Conservation (phyloP, 2,888 invertebrate genomes). For the Drosophila nr. medialis region DNA sequence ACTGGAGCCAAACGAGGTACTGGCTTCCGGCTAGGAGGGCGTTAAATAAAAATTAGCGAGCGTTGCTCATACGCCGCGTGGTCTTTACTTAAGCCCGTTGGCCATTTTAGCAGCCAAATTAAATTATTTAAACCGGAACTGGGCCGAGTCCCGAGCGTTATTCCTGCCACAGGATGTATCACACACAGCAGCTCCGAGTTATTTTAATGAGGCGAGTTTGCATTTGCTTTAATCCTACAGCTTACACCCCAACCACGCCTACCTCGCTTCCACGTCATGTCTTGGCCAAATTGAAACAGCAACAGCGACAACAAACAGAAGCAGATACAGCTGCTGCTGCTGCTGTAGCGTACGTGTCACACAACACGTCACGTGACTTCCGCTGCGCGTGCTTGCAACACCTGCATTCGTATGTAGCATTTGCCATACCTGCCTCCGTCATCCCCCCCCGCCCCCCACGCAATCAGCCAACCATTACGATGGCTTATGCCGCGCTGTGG, state of each 20-base stretch:
- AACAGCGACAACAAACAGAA: conserved; percentile 30
- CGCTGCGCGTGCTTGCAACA: conserved; percentile 77
- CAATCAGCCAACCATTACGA: conserved; percentile 6
- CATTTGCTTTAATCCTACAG: conserved; percentile 63
- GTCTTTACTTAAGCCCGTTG: conserved; percentile 79
- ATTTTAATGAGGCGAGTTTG: conserved; percentile 71
- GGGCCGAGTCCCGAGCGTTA: conserved; percentile 60
- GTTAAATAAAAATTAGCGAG: conserved; percentile 75
- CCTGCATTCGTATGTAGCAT: conserved; percentile 38
- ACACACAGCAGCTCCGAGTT: conserved; percentile 71
- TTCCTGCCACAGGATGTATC: conserved; percentile 66
- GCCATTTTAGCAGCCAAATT: conserved; percentile 76
- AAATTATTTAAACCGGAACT: conserved; percentile 81
- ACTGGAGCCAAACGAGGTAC: conserved; percentile 68
- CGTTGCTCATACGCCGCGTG: conserved; percentile 76
- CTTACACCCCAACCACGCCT: background rate
- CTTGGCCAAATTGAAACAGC: conserved; percentile 76
- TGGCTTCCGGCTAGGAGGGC: conserved; percentile 75
- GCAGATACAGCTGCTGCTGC: conserved; percentile 7
- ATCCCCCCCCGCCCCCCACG: accelerated
- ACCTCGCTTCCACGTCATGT: conserved; percentile 8
- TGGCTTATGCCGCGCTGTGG: conserved; percentile 15
- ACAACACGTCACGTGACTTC: conserved; percentile 80
- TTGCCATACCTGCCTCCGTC: background rate
- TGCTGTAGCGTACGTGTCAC: conserved; percentile 77